Evolutionary conservation across 1,140 invertebrate species (phyloP), one percentile per base, ranked within the genome.

Genomic region (Pseudomyrmex cubaensis): DNA sequence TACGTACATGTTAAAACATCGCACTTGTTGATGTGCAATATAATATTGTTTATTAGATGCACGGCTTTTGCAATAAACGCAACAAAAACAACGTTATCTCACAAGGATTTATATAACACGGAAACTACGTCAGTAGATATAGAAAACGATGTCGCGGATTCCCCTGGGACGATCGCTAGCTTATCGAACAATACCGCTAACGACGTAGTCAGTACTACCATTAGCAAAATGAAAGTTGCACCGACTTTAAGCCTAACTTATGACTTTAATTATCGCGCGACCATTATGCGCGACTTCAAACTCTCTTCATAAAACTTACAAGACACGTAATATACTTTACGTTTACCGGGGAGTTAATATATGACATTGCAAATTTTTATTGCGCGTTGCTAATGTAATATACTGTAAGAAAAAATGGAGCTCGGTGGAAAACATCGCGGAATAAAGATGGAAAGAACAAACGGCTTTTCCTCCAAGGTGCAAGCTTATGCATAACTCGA

Each of bases 161-260:
- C 64, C 20, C 54, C 15, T 7, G 63, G 20, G 76, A 72, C 44
- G 54, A 80, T 72, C 66, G 56, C 44, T 48, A 44, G 72, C 54
- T 80, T 72, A 80, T 80, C 66, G 66, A 72, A 35, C 76, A 2
- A 48, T 69, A 78, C 9, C 22, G 69, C 22, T 9, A 63, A 44
- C 52, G 63, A 56, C 17, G 25, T 57, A 22, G 35, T 54, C 56
- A 57, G 9, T 72, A 70, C 8, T 50, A 44, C 76, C 54, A 78
- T 78, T 78, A 78, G 76, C 35, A 50, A 80, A 80, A 80, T 80
- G 66, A 80, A 72, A 80, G 44, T 20, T 72, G 74, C 62, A 77
- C 8, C 54, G 54, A 48, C 64, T 35, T 35, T 78, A 70, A 57
- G 54, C 54, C 66, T 80, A 72, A 80, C 66, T 61, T 72, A 80